Evolutionary conservation across 2,797 vertebrate species (phyloP).

Genomic region (Cyprinella venusta): DNA sequence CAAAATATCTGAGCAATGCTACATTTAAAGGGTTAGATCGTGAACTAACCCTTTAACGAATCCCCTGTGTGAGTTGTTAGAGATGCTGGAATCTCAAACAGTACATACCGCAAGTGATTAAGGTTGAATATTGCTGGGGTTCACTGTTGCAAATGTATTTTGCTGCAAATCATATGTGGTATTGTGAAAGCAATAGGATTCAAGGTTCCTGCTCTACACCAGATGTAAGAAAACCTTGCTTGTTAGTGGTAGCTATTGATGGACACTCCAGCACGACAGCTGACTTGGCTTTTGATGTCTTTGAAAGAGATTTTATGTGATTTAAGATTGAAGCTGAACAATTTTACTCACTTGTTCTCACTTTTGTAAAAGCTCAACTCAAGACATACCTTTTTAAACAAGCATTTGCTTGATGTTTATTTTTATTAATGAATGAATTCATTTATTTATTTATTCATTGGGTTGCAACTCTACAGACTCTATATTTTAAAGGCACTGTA

Average conservation of each 20-base stretch:
- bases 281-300: not conserved
- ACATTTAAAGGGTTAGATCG: not conserved
- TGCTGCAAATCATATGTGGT: not conserved
- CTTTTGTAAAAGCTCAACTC: too few species aligned
- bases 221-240: conserved; percentile 4
- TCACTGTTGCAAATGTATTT: conserved; percentile 15
- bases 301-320: not conserved
- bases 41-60: not conserved
- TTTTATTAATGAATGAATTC: too few species aligned
- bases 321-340: not conserved
- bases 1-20: not conserved
- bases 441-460: too few species aligned
- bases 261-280: not conserved
- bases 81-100: not conserved
- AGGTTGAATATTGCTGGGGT: not conserved
- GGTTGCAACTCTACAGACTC: too few species aligned
- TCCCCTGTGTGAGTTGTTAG: not conserved
- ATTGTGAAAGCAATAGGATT: not conserved
- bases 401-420: too few species aligned
- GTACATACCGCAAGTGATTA: not conserved
- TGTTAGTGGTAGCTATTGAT: not conserved
- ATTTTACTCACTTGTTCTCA: not conserved
- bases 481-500: too few species aligned
- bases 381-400: too few species aligned
- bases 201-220: not conserved